Base-by-base conservation (phyloP, 2,113 vertebrate species). In the Eclectus roratus region DNA sequence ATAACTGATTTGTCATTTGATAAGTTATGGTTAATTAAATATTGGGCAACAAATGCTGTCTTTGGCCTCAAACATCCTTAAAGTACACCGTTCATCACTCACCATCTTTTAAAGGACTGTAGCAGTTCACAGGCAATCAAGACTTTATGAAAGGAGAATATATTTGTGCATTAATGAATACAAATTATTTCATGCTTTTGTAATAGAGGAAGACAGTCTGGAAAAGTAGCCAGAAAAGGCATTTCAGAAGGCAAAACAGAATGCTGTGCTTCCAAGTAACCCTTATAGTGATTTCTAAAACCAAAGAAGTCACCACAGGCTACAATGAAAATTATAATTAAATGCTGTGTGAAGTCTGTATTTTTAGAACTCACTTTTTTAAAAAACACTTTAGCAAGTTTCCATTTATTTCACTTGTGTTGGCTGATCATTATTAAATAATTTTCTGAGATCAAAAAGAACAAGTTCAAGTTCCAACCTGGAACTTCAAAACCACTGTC, bases 31-130 rank as follows among this genome's bases (percentile, higher is more conserved):
- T 78, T 96, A 94, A 94, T 95, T 95, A 96, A 94, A 80, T 81
- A 66, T 81, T 92, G 81, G 29, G 79, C 37, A 85, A 60, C 60
- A 81, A 78, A 97, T 79, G 64, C 53, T 96, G 50, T 77, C 91
- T 85, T 92, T 96, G 88, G 91, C 87, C 92, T 96, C 76, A 96
- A 94, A 95, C 56, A 88, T 66, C 64, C 87, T 86, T 89, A 69
- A 96, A 97, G 49, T 80, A 95, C 91, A 96, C 88, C 82, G 79
- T 93, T 94, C 69, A 46, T 96, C 83, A 93, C 78, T 97, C 93
- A 92, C 80, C 89, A 56, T 84, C 76, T 96, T 88, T 95, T 96
- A 84, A 97, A 91, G 83, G 52, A 78, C 66, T 84, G 33, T 64
- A 94, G 85, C 82, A 97, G 82, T 95, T 90, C 76, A 84, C 85